A percentile compares a stretch with the other conserved stretches of the same genome.
Evolutionary conservation across 2,797 vertebrate genomes (phyloP).

Genomic region (Tinamus major): DNA sequence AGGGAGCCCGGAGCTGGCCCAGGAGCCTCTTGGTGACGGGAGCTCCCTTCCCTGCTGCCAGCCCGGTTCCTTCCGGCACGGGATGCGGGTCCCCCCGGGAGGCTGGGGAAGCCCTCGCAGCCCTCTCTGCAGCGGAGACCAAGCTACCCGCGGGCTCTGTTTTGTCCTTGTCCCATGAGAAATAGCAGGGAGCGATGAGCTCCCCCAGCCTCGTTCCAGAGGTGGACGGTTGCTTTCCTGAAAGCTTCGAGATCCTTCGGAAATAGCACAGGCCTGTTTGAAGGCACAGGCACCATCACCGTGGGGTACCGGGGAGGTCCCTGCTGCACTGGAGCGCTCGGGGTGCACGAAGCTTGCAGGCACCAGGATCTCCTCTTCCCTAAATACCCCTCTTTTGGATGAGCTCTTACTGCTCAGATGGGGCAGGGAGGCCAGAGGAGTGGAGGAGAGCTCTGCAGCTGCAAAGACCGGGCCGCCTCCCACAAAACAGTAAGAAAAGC

Average conservation of each 20-base stretch:
- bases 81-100: not conserved
- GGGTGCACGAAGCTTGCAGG: not conserved
- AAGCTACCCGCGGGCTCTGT: not conserved
- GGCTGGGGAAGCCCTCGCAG: not conserved
- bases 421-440: not conserved
- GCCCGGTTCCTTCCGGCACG: not conserved
- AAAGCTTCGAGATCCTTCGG: not conserved
- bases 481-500: not conserved
- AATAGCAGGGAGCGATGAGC: not conserved
- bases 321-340: not conserved
- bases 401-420: fast-evolving
- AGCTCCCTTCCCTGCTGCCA: not conserved
- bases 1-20: too few relatives aligned
- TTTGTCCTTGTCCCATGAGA: not conserved
- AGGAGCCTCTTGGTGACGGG: not conserved
- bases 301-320: not conserved
- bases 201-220: not conserved
- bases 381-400: fast-evolving
- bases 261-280: not conserved
- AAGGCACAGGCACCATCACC: not conserved
- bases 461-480: not conserved
- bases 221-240: not conserved
- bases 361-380: not conserved
- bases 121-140: not conserved
- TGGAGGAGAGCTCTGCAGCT: fast-evolving